Percentiles rank a stretch among this genome's conserved stretches.
Evolutionary conservation across 1,140 invertebrate genomes (phyloP).

Genomic region (Ctenoplectra terminalis): DNA sequence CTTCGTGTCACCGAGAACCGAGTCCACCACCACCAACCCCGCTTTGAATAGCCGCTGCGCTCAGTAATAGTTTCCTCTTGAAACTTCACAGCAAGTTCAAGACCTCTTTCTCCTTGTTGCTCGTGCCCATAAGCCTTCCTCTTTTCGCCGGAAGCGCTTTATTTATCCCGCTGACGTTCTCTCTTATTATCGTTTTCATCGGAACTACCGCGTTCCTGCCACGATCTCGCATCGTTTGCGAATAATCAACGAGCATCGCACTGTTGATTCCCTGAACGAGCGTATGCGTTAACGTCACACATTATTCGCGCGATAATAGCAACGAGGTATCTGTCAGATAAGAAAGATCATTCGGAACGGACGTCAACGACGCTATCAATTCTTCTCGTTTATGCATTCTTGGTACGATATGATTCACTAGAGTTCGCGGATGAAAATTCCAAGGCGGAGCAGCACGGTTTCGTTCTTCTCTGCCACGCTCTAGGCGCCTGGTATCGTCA

Average conservation of each 20-base stretch:
- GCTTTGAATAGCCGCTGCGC: conserved; percentile 16
- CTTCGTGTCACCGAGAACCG: conserved; percentile 30
- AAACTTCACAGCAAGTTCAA: conserved; percentile 6
- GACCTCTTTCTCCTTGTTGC: background rate
- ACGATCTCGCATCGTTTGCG: background rate
- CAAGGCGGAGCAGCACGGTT: background rate
- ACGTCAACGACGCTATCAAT: conserved; percentile 45
- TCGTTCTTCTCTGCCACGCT: background rate
- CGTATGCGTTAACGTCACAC: conserved; percentile 1
- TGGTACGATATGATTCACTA: background rate
- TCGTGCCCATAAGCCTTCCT: background rate
- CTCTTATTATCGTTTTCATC: background rate
- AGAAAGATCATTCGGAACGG: conserved; percentile 47
- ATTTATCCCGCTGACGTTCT: background rate
- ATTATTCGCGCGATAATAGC: conserved; percentile 27
- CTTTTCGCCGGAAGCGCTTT: background rate
- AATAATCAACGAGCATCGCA: too few species aligned
- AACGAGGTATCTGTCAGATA: conserved; percentile 42
- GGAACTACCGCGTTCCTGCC: background rate
- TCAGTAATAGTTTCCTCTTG: background rate
- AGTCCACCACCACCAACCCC: conserved; percentile 34
- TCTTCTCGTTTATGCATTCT: background rate
- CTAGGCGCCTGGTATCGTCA: background rate
- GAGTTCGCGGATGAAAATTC: conserved; percentile 2
- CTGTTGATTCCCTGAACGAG: background rate